Conservation (phyloP, 2,888 invertebrate species). For the Tridacna gigas region DNA sequence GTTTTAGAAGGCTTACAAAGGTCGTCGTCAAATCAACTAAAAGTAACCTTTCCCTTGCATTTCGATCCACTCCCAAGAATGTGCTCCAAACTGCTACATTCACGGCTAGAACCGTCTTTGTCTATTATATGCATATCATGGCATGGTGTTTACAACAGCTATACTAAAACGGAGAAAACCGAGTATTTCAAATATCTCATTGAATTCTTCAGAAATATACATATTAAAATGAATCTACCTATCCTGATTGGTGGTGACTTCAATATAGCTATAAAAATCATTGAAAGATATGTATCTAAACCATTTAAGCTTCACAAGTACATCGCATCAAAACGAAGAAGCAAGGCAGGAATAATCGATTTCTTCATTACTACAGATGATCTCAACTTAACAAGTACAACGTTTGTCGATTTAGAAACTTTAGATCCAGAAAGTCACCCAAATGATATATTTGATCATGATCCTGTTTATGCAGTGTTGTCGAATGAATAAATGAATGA, state of each 20-base stretch:
- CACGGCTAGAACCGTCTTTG: conserved; percentile 9
- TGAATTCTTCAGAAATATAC: conserved; percentile 40
- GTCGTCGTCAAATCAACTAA: conserved; percentile 32
- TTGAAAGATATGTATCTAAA: conserved; percentile 17
- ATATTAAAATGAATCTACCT: conserved; percentile 38
- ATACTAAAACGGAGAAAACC: conserved; percentile 23
- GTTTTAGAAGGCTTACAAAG: conserved; percentile 43
- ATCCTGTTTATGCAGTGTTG: conserved; percentile 26
- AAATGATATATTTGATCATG: conserved; percentile 43
- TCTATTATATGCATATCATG: conserved; percentile 54
- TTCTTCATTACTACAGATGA: conserved; percentile 50
- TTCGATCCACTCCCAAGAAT: conserved; percentile 48
- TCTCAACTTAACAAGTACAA: conserved; percentile 16
- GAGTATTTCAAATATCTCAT: conserved; percentile 44
- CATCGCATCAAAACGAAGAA: conserved; percentile 38
- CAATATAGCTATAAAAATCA: conserved; percentile 35
- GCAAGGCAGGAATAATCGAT: conserved; percentile 35
- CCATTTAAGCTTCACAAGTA: conserved; percentile 48
- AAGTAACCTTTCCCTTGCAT: conserved; percentile 34
- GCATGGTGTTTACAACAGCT: conserved; percentile 41
- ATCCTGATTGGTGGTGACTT: conserved; percentile 54
- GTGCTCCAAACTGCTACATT: conserved; percentile 24
- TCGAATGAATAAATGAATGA: no score
- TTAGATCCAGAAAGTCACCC: conserved; percentile 10
- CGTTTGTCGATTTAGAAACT: conserved; percentile 25